Base-by-base conservation (phyloP, 2,888 invertebrate species). In the Phyto melanocephala region DNA sequence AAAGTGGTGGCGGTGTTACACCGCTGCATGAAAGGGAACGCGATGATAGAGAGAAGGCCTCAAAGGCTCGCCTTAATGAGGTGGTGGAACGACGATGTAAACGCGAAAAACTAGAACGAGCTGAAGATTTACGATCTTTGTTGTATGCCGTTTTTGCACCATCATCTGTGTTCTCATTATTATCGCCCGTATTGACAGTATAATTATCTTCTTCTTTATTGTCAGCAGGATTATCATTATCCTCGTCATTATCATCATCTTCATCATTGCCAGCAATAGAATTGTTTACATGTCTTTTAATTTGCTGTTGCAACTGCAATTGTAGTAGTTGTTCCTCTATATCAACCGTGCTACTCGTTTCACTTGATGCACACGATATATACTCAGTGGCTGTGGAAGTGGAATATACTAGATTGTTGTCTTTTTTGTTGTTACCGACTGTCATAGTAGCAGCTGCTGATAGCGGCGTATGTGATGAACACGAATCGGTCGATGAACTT, bases 41-140 rank as follows among this genome's bases (percentile, higher is more conserved):
- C 15, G 93, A 92, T 13, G 94, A 92, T 47, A 95, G 91, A 86
- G 92, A 94, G 62, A 96, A 91, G 86, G 93, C 94, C 89, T 95
- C 94, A 88, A 96, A 95, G 56, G 95, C 94, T 80, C 94, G 94
- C n/a, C 95, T 92, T 74, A 95, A 92, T 50, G 95, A 95, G 35
- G 94, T 94, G 1, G 93, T 93, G 33, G 94, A 94, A 79, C 93
- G 92, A 20, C 90, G 93, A 91, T 83, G 92, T 87, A 92, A 86
- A 24, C 90, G 90, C 20, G 89, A 88, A 71, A 90, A 89, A 76
- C 88, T 88, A 42, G 90, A 87, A 60, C 89, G 90, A 62, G 86
- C 84, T 35, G 84, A 62, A 52, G 87, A 85, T 77, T 88, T 89
- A 67, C 88, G 87, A 24, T 87, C 87, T 42, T 81, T 80, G 45